Evolutionary conservation across 23 tunicate genomes (phyloP).

Genomic region (Ascidia mentula): DNA sequence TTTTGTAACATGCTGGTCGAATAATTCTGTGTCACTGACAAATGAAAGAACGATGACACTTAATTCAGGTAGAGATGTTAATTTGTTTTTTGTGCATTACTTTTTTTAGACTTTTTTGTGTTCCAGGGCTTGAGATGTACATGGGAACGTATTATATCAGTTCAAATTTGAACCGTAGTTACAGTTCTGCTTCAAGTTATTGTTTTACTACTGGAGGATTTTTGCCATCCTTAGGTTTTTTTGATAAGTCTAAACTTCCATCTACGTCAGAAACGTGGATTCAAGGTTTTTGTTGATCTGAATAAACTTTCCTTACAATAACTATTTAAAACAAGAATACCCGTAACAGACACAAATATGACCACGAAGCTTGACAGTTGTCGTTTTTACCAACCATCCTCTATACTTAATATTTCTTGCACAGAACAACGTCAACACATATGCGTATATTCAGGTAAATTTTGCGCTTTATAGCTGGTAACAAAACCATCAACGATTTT

Average conservation of each 20-base stretch:
- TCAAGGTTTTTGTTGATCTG: background rate
- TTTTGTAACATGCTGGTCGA: background rate
- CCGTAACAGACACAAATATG: too few relatives aligned
- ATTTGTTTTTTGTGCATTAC: too few relatives aligned
- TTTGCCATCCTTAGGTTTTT: background rate
- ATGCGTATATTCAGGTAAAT: too few relatives aligned
- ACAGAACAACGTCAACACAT: too few relatives aligned
- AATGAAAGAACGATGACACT: background rate
- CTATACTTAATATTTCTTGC: too few relatives aligned
- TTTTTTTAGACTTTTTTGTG: background rate
- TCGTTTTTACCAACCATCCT: too few relatives aligned
- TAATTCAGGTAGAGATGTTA: background rate
- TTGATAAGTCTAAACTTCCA: background rate
- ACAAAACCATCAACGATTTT: too few relatives aligned
- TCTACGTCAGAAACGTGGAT: too few relatives aligned
- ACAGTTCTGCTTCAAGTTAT: background rate
- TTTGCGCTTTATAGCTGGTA: too few relatives aligned
- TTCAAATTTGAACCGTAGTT: background rate
- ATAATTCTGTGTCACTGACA: background rate
- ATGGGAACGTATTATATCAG: background rate
- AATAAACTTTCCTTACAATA: too few relatives aligned
- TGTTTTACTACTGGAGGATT: background rate
- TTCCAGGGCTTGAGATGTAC: background rate
- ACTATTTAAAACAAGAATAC: too few relatives aligned
- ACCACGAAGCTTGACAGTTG: too few relatives aligned